A percentile compares a stretch with the other conserved stretches of the same genome.
These are phyloP conservation scores for Eupithecia insigniata DNA, from an alignment of 2,888 invertebrate species.

Conservation along the genomic window DNA sequence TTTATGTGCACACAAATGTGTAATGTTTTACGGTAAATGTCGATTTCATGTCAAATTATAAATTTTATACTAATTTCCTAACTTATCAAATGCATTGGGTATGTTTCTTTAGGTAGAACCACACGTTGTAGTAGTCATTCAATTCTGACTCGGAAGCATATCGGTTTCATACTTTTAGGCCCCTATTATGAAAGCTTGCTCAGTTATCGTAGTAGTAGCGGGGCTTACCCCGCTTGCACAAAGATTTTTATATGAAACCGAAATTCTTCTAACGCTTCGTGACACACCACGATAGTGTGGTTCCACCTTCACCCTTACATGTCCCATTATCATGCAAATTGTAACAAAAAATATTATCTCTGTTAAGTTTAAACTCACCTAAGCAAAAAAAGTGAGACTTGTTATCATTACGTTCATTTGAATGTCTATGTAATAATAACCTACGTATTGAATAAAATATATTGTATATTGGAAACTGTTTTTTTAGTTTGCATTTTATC, in stretches of 20 bases:
- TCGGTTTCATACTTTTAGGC: background rate
- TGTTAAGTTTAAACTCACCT: slow-evolving; percentile 11
- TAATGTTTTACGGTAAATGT: background rate
- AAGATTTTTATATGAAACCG: background rate
- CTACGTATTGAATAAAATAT: slow-evolving; percentile 19
- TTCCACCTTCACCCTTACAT: background rate
- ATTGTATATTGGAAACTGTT: background rate
- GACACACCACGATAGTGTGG: background rate
- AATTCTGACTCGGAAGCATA: background rate
- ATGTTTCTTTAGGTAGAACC: background rate
- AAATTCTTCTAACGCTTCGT: background rate
- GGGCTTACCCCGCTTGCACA: too few relatives aligned
- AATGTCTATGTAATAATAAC: slow-evolving; percentile 34
- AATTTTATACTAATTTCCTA: background rate
- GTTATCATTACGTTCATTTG: slow-evolving; percentile 27
- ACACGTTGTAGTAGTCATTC: background rate
- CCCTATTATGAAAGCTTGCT: too few relatives aligned
- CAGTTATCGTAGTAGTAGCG: too few relatives aligned
- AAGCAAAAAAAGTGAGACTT: slow-evolving; percentile 17
- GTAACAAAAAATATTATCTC: slow-evolving; percentile 14
- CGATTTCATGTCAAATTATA: background rate
- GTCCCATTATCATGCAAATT: background rate
- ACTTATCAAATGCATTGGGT: background rate
- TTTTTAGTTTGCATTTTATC: slow-evolving; percentile 16
- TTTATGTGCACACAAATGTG: slow-evolving; percentile 14